These are phyloP conservation scores for Acleris cristana DNA, from an alignment of 2,888 invertebrate genomes.

Conservation along the genomic window DNA sequence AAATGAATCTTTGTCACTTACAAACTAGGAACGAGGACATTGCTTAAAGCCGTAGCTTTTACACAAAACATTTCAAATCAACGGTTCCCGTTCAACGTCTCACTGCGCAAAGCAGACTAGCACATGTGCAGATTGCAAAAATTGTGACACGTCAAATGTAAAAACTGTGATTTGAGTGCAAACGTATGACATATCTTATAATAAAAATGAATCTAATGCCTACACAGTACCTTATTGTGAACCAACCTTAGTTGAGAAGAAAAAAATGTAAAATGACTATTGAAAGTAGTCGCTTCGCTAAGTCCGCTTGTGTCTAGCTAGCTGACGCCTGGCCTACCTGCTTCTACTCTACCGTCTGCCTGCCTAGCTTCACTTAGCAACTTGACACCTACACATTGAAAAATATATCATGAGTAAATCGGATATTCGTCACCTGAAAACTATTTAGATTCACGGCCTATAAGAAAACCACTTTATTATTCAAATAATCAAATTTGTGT, in stretches of 20 bases:
- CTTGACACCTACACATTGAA: conserved; percentile 81
- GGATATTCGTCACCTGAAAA: conserved; percentile 26
- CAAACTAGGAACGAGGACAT: conserved; percentile 51
- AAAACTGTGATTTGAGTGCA: conserved; percentile 75
- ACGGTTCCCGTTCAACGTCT: conserved; percentile 28
- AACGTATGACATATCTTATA: conserved; percentile 49
- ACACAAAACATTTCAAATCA: conserved; percentile 48
- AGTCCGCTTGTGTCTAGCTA: conserved; percentile 76
- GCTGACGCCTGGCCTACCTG: conserved; percentile 72
- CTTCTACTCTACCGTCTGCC: conserved; percentile 74
- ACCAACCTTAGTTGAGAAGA: conserved; percentile 66
- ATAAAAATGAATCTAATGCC: conserved; percentile 60
- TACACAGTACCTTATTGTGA: conserved; percentile 71
- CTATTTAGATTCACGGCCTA: conserved; percentile 25
- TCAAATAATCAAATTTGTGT: conserved; percentile 2
- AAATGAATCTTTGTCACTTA: conserved; percentile 29
- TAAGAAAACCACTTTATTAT: conserved; percentile 25
- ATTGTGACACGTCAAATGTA: conserved; percentile 62
- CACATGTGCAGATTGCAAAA: conserved; percentile 47
- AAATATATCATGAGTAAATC: conserved; percentile 49
- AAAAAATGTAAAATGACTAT: conserved; percentile 60
- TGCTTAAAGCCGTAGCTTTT: conserved; percentile 67
- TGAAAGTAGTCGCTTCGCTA: conserved; percentile 65
- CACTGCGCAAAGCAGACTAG: conserved; percentile 33
- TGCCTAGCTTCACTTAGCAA: conserved; percentile 81